Evolutionary conservation across 1,140 invertebrate species (phyloP), one percentile per base, ranked within the genome.

Genomic region (Trachymyrmex cornetzi): DNA sequence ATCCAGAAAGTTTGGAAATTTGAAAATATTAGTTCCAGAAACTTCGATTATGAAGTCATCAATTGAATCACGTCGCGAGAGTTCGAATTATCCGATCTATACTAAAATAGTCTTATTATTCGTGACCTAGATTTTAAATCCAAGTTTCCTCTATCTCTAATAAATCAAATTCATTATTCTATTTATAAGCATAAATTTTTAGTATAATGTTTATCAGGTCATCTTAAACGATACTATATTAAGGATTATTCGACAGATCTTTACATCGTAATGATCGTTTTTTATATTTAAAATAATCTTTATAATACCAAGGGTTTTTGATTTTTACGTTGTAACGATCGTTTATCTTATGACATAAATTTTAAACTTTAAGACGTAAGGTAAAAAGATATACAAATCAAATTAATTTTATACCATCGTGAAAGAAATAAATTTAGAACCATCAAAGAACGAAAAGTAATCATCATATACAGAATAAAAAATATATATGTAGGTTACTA

Each of bases 31-130:
- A 38, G 19, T 66, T 53, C n/a, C 1, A 66, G 44, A 53, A 67
- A 55, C n/a, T 71, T 53, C 16, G 14, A 59, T 71, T 71, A 44
- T 30, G 22, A 44, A 69, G n/a, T 64, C 11, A 3, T 59, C 44
- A 50, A 80, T 67, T 53, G 11, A 1, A 71, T 71, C 30, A 19
- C 4, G 48, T 55, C 48, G 22, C 30, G n/a, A 11, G 9, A 81
- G 22, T 71, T 44, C 19, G 22, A 19, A 81, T 71, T 53, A 81
- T 44, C 16, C 64, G 5, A 61, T 71, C 7, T 22, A 11, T 57
- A 57, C 5, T 55, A 53, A 80, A 24, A 57, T 24, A 1, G 6
- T 48, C 24, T 77, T 64, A 64, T 79, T 79, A n/a, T 64, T 66
- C 24, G 22, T 22, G 38, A 64, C 5, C 11, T 19, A 66, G 19